Base-by-base conservation (phyloP, 2,113 vertebrate genomes). In the Syngnathus typhle region DNA sequence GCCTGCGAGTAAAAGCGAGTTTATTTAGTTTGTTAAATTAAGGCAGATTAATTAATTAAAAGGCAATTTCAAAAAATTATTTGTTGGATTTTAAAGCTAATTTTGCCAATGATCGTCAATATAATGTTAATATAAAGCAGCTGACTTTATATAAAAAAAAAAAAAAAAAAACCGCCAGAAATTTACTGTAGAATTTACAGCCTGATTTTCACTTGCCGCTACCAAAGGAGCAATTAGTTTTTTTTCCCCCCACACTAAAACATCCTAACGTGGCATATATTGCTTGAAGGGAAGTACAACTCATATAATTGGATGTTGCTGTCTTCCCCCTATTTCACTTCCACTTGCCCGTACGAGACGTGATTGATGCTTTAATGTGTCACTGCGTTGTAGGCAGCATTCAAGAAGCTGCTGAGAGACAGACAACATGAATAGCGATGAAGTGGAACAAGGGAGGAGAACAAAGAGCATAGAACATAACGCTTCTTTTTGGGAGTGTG, bases 1-100 rank as follows among this genome's bases (percentile, higher is more conserved):
- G 47, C 77, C 67, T 70, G 61, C 62, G 59, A 84, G 76, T 82
- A 73, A 75, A 81, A 69, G 70, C 65, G 76, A 83, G 72, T 75
- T 69, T 69, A 75, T 41, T 72, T 70, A 64, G n/a, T 61, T 65
- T 46, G 11, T 16, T 46, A 15, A 46, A 47, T 47, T 3, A 54
- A 9, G 47, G 6, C 18, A 51, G 47, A 11, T 32, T 32, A 5
- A 47, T 47, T 47, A 47, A 47, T 47, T 47, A 47, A 47, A 47
- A 47, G 15, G 44, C 44, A 7, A 13, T 16, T 47, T 47, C 5
- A 16, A 15, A 43, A 47, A 16, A 16, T 47, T 0, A 47, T 47
- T 47, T 1, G 6, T 47, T 5, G 44, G 15, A 0, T 46, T 46
- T 46, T 4, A 46, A 46, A 46, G 44, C 3, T 13, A 46, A 4